These are phyloP conservation scores for Caenorhabditis latens DNA, from an alignment of 1,140 invertebrate species.

Conservation along the genomic window DNA sequence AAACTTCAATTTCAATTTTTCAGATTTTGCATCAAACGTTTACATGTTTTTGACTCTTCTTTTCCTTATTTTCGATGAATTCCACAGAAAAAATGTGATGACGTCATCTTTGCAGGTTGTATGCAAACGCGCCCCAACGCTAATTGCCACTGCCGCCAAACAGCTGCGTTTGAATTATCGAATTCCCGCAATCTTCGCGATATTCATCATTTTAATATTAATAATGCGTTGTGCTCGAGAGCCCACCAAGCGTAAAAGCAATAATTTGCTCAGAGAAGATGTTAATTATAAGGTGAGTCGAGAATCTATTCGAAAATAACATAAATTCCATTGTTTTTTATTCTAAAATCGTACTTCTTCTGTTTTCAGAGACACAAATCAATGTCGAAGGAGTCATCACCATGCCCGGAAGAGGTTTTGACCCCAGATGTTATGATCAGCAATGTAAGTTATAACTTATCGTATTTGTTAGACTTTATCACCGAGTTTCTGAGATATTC, in stretches of 20 bases:
- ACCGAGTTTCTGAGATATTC: no score
- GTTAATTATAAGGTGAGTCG: background rate
- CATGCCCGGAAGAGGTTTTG: background rate
- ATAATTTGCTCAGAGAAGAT: background rate
- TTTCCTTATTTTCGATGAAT: no score
- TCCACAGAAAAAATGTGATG: no score
- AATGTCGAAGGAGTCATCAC: slow-evolving; percentile 7
- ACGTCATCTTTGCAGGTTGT: no score
- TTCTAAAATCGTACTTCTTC: background rate
- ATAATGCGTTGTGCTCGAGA: background rate
- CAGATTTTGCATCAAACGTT: no score
- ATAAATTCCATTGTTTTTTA: background rate
- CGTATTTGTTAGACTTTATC: no score
- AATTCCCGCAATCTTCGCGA: background rate
- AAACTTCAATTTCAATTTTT: no score
- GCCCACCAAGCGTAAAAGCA: background rate
- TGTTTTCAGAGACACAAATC: slow-evolving; percentile 31
- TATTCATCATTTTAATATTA: background rate
- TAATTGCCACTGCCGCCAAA: background rate
- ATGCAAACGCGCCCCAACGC: no score
- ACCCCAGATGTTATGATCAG: background rate
- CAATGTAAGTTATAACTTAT: background rate
- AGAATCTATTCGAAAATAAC: background rate
- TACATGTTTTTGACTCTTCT: no score
- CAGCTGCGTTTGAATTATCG: background rate